Evolutionary conservation across 2,113 vertebrate genomes (phyloP), one percentile per base, ranked within the genome.

Genomic region (Alosa alosa): DNA sequence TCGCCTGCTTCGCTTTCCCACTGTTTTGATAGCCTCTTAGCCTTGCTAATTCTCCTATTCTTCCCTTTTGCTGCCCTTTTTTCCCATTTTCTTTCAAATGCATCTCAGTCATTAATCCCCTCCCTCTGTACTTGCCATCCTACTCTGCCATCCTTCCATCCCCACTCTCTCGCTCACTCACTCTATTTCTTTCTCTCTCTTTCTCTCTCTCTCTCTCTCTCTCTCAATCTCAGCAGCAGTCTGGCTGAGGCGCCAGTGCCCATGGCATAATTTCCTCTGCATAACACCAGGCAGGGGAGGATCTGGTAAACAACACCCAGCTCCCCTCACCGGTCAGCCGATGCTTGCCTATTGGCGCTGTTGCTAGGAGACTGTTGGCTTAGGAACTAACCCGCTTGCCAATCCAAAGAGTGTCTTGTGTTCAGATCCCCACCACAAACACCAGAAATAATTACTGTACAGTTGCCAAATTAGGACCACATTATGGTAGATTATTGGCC

Each of bases 331-430:
- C 87, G 87, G 86, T 90, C 86, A 82, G 45, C 86, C 87, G 72
- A 57, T 89, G 86, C 84, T 72, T 36, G 86, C 90, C 87, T 90
- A 88, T 85, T 90, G 88, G 87, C 91, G 88, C 86, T 92, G 93
- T 95, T 95, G 94, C 93, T 95, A 94, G 93, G 94, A 94, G 90
- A 95, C 93, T n/a, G 87, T 57, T 83, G 86, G 85, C 90, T 91
- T 88, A 82, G 90, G 44, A 72, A 72, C 44, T 46, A 81, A 57
- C 31, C 39, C 47, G 46, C 15, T 25, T 41, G n/a, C 49, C 15
- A 41, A 82, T 85, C 52, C 45, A 41, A 55, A 25, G 81, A 50
- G 55, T 18, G 31, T 47, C 11, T 78, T 36, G 13, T 15, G 15
- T 78, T 78, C 72, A 47, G 90, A 94, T 91, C 90, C 91, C 91